Base-by-base conservation (phyloP, 2,113 vertebrate species). In the Thermophis baileyi region DNA sequence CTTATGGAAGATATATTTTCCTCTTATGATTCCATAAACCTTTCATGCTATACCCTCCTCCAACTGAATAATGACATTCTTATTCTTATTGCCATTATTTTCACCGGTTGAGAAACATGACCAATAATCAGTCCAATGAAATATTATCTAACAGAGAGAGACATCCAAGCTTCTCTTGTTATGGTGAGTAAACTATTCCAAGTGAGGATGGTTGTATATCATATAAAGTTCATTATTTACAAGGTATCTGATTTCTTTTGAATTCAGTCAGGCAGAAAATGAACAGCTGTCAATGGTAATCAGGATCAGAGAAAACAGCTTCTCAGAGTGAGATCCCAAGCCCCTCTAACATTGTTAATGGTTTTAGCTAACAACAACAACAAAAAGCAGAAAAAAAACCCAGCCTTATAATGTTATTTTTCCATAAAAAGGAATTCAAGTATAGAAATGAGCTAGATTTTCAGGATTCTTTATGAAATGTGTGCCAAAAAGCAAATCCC, bases 251-350 rank as follows among this genome's bases (percentile, higher is more conserved):
- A 97, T 96, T 97, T 97, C 95, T 97, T 97, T 95, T 95, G 97
- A 96, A 98, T 94, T 98, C 97, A 96, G 95, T 98, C 97, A 97
- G 96, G 98, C 98, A 98, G 98, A 98, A 99, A 98, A 99, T 98
- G 97, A 99, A 98, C 98, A 98, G 98, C 98, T 98, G 98, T 97
- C 98, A 98, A 90, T 95, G 96, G 90, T 94, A 95, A 97, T 97
- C 97, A 97, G 93, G 95, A 91, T 96, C 91, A 97, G 88, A 87
- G 92, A 95, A 97, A 96, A 96, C 60, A 94, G 74, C 53, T 94
- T 95, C 92, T 53, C 94, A 85, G 44, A 96, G 94, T 89, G 51
- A 96, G 95, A 91, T 0, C 12, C 54, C 89, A 20, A 49, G 16
- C 90, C 0, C 10, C 47, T 40, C 90, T 49, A 44, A 81, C 57